Evolutionary conservation across 2,113 vertebrate species (phyloP).

Genomic region (Bubo scandiacus): DNA sequence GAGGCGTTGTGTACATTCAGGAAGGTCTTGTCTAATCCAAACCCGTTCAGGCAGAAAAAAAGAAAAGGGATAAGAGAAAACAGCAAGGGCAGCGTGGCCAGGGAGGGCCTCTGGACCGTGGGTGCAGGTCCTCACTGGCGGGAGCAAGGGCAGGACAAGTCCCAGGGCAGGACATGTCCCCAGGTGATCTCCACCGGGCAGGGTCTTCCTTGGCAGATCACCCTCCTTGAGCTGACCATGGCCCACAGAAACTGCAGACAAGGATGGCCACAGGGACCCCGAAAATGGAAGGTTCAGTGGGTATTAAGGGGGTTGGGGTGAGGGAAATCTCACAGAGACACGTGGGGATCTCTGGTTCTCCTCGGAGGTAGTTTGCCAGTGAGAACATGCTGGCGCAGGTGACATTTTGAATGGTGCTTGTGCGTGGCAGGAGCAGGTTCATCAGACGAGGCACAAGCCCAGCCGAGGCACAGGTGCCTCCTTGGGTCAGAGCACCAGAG

Average conservation of each 20-base stretch:
- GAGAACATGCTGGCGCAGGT: fast-evolving
- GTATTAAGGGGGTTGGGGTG: neutral
- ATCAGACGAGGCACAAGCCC: neutral
- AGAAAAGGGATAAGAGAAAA: neutral
- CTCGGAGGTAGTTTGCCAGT: neutral
- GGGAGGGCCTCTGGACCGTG: fast-evolving
- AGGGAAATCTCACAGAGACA: too few species aligned
- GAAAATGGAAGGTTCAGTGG: neutral
- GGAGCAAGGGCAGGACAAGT: neutral
- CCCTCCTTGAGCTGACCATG: fast-evolving
- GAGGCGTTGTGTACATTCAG: neutral
- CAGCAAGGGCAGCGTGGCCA: fast-evolving
- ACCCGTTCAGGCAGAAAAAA: neutral
- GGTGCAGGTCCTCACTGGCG: fast-evolving
- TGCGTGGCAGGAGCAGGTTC: neutral
- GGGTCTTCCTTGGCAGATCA: neutral
- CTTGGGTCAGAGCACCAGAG: neutral
- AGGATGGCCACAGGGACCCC: neutral
- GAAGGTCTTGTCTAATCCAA: neutral
- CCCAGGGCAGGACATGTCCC: neutral
- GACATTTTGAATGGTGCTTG: fast-evolving
- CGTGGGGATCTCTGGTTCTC: neutral
- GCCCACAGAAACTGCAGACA: neutral
- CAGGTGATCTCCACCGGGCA: neutral
- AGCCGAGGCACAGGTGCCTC: neutral